phyloP scores from a whole-genome alignment of 2,888 invertebrate genomes.

The Lithophane leautieri region DNA sequence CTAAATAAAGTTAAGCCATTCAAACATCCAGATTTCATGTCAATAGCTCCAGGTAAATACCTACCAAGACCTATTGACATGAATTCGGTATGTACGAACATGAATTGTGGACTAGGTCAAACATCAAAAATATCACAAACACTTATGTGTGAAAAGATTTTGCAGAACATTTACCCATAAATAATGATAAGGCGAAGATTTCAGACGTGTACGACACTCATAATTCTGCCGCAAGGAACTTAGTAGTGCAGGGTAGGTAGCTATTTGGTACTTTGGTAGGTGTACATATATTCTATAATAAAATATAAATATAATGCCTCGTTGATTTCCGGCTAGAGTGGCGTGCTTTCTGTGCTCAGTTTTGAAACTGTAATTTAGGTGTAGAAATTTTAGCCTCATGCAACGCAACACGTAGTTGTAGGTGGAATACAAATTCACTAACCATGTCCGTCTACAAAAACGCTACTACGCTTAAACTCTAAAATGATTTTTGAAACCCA shows the following conservation, averaged over 20 bases:
- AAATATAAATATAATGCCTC: constrained; percentile 34
- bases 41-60: constrained; percentile 58
- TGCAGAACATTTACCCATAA: constrained; percentile 68
- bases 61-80: too few relatives aligned
- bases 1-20: neutral
- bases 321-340: constrained; percentile 34
- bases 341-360: constrained; percentile 28
- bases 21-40: constrained; percentile 10
- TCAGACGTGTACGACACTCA: constrained; percentile 61
- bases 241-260: constrained; percentile 46
- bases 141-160: constrained; percentile 66
- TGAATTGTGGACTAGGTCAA: too few relatives aligned
- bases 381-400: constrained; percentile 10
- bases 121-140: constrained; percentile 68
- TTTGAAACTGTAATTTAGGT: constrained; percentile 33
- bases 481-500: too few relatives aligned
- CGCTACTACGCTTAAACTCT: too few relatives aligned
- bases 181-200: constrained; percentile 73
- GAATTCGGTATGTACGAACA: too few relatives aligned
- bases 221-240: constrained; percentile 65
- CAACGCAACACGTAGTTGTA: constrained; percentile 1
- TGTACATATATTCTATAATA: constrained; percentile 44
- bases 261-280: neutral
- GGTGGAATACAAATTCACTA: constrained; percentile 25
- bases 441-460: neutral